These are phyloP conservation scores for Zaprionus camerounensis DNA, from an alignment of 1,140 invertebrate species.

Conservation along the genomic window DNA sequence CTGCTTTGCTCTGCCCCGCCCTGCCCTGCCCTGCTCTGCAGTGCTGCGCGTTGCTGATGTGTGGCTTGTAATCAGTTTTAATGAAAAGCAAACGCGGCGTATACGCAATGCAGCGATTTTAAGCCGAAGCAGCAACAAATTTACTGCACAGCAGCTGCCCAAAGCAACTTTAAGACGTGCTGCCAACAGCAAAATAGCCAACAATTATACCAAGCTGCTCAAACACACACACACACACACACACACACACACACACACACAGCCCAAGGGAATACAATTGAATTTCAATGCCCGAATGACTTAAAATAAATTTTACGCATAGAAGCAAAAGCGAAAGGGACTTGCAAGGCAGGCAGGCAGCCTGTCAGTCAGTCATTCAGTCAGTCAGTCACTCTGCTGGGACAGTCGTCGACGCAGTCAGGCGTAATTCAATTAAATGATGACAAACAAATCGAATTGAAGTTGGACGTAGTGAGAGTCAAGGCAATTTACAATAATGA, in stretches of 20 bases:
- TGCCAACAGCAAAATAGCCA: conserved; percentile 27
- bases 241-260: neutral
- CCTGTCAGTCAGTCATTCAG: neutral
- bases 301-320: conserved; percentile 28
- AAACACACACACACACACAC: too few relatives aligned
- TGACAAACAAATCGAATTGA: conserved; percentile 53
- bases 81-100: conserved; percentile 65
- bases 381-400: neutral
- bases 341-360: neutral
- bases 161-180: conserved; percentile 23
- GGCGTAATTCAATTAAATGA: conserved; percentile 49
- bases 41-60: conserved; percentile 1
- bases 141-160: conserved; percentile 5
- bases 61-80: conserved; percentile 48
- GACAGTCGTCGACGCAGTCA: neutral
- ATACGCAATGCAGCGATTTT: conserved; percentile 38
- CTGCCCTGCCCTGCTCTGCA: too few relatives aligned
- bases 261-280: conserved; percentile 19
- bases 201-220: conserved; percentile 14
- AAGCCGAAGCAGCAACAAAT: conserved; percentile 39
- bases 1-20: neutral
- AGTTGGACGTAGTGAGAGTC: conserved; percentile 6
- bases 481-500: conserved; percentile 3
- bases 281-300: conserved; percentile 23
- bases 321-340: neutral